phyloP scores from a whole-genome alignment of 2,113 vertebrate species.

The Nibea albiflora region DNA sequence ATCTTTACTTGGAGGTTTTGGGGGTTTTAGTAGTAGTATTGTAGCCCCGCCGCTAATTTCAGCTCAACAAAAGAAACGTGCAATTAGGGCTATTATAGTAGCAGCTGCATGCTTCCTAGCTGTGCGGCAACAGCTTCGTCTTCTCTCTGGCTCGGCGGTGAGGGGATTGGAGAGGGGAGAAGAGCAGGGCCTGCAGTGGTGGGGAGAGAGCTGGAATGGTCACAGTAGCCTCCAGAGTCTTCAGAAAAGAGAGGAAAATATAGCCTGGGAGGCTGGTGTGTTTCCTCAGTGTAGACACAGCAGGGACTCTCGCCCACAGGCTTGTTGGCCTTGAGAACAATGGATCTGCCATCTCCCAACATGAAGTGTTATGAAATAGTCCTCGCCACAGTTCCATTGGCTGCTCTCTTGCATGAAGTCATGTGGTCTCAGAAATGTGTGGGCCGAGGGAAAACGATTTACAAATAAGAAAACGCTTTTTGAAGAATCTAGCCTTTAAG shows the following conservation, averaged over 20 bases:
- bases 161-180: conserved; percentile 44
- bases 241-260: conserved; percentile 67
- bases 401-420: conserved; percentile 67
- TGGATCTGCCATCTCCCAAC: conserved; percentile 77
- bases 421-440: conserved; percentile 67
- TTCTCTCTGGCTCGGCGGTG: conserved; percentile 63
- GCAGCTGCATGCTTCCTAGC: conserved; percentile 93
- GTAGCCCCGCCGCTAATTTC: conserved; percentile 94
- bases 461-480: conserved; percentile 70
- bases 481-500: conserved; percentile 38
- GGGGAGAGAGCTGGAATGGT: conserved; percentile 54
- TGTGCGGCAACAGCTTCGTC: conserved; percentile 69
- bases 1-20: conserved; percentile 88
- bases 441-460: conserved; percentile 58
- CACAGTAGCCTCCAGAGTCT: conserved; percentile 61
- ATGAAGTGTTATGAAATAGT: conserved; percentile 75
- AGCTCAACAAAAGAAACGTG: conserved; percentile 92
- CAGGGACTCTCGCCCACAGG: conserved; percentile 76
- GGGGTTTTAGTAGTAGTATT: conserved; percentile 88
- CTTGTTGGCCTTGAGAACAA: conserved; percentile 76
- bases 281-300: conserved; percentile 70
- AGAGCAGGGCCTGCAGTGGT: conserved; percentile 51
- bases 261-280: conserved; percentile 64
- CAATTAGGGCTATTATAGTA: conserved; percentile 97
- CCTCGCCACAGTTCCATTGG: conserved; percentile 69